phyloP scores from a whole-genome alignment of 37 sponge, comb jelly and placozoan genomes.

The Beroe ovata region DNA sequence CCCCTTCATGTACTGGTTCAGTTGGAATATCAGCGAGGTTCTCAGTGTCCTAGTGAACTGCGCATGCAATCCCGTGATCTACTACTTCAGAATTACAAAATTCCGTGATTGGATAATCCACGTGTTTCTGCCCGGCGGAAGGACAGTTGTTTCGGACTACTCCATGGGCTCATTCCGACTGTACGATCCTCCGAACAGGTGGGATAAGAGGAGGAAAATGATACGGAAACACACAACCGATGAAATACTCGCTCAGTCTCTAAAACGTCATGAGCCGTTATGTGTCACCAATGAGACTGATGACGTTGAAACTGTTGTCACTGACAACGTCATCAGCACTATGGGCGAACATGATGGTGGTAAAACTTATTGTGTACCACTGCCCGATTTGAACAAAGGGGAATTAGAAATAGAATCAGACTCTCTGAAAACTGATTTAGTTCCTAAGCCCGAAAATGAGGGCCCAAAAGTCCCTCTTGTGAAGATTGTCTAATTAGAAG shows the following conservation, averaged over 20 bases:
- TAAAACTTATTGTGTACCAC: too few relatives aligned
- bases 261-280: too few relatives aligned
- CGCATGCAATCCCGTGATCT: constrained; percentile 54
- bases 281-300: neutral
- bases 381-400: too few relatives aligned
- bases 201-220: neutral
- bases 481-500: too few relatives aligned
- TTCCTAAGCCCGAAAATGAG: too few relatives aligned
- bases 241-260: neutral
- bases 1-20: constrained; percentile 64
- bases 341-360: too few relatives aligned
- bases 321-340: too few relatives aligned
- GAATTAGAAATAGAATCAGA: too few relatives aligned
- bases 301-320: neutral
- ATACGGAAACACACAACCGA: neutral
- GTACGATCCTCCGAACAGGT: neutral
- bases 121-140: neutral
- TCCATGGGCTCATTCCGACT: neutral
- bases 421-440: too few relatives aligned
- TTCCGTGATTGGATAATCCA: constrained; percentile 3
- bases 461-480: too few relatives aligned
- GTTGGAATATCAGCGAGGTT: constrained; percentile 65
- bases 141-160: neutral
- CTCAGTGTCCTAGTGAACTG: constrained; percentile 1
- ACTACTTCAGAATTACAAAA: neutral